Conservation (phyloP, 2,888 invertebrate genomes). For the Gortyna flavago region DNA sequence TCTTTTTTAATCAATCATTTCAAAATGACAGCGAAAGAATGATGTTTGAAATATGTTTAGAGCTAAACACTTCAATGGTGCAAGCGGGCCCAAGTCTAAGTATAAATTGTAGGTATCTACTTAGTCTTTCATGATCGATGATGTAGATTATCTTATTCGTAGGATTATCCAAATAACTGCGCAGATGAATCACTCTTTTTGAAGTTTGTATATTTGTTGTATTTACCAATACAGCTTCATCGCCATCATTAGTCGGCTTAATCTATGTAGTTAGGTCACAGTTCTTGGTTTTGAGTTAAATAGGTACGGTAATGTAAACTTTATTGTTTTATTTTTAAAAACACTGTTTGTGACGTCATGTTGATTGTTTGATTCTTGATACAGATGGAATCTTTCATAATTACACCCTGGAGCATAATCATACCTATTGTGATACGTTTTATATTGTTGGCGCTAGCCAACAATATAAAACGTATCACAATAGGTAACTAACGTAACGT, state of each 20-base stretch:
- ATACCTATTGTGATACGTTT: constrained; percentile 16
- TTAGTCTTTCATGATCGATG: too few relatives aligned
- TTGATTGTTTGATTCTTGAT: constrained; percentile 8
- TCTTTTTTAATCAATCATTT: background rate
- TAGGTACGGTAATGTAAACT: background rate
- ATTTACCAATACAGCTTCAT: background rate
- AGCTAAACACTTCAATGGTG: too few relatives aligned
- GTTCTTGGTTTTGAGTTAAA: background rate
- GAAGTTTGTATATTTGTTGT: background rate
- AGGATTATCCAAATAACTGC: background rate
- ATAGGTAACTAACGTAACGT: too few relatives aligned
- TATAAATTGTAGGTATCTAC: too few relatives aligned
- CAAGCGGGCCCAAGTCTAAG: too few relatives aligned
- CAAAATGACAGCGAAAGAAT: background rate
- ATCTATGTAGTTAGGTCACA: background rate
- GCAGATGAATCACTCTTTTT: background rate
- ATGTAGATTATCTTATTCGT: too few relatives aligned
- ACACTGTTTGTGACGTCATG: background rate
- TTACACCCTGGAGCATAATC: background rate
- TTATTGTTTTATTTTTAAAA: constrained; percentile 17
- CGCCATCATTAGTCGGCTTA: background rate
- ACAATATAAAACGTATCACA: too few relatives aligned
- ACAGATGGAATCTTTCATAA: constrained; percentile 20
- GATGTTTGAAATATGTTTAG: too few relatives aligned
- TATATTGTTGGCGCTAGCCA: background rate